Percentiles rank a stretch among this genome's conserved stretches.
Conservation (phyloP, 2,113 vertebrate genomes). For the Ictalurus punctatus region DNA sequence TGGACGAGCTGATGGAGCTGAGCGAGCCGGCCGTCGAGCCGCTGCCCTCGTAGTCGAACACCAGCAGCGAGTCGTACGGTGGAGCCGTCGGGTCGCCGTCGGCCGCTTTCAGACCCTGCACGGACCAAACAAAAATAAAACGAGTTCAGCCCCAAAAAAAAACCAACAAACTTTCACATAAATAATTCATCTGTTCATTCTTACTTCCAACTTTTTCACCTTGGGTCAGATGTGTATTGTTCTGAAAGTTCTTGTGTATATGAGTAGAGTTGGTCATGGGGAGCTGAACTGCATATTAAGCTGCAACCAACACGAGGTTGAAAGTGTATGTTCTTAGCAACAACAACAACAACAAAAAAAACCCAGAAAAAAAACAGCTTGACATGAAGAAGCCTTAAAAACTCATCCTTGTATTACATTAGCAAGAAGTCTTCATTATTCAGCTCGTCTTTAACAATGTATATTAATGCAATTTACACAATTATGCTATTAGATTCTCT, state of each 20-base stretch:
- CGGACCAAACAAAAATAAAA: slow-evolving; percentile 19
- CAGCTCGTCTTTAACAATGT: no score
- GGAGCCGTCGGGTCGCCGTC: slow-evolving; percentile 96
- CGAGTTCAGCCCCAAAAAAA: not conserved
- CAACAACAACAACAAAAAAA: not conserved
- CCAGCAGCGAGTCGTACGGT: slow-evolving; percentile 95
- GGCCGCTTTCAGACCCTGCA: slow-evolving; percentile 93
- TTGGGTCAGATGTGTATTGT: not conserved
- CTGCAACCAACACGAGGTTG: not conserved
- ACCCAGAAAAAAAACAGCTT: not conserved
- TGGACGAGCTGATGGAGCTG: slow-evolving; percentile 97
- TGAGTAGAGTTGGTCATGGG: not conserved
- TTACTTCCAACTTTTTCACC: not conserved
- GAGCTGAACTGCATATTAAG: not conserved
- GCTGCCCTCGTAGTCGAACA: slow-evolving; percentile 97
- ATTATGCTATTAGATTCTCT: no score
- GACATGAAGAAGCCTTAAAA: not conserved
- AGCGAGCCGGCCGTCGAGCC: slow-evolving; percentile 95
- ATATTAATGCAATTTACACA: no score
- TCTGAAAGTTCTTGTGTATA: not conserved
- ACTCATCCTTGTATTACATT: not conserved
- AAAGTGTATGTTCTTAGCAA: not conserved
- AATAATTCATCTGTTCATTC: not conserved
- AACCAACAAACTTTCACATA: not conserved
- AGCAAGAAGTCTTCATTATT: not conserved